Evolutionary conservation across 1,140 invertebrate species (phyloP), one percentile per base, ranked within the genome.

Genomic region (Hylaeus volcanicus): DNA sequence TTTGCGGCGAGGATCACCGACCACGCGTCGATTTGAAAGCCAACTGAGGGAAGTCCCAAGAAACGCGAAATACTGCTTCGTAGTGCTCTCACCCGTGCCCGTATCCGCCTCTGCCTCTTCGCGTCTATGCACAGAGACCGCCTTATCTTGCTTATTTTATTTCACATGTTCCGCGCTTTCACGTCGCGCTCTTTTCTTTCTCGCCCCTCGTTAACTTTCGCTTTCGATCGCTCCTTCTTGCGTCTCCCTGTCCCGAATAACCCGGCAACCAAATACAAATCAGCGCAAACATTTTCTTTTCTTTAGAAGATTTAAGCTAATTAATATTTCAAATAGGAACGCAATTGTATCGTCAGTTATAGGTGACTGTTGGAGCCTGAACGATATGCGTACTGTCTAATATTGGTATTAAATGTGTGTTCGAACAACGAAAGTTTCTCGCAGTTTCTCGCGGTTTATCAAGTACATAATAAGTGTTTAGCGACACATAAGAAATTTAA

Each of bases 11-110:
- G 0, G n/a, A 74, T 26, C 41, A 64, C 72, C 55, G 68, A 72
- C 55, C 56, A 45, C 58, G 56, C 64, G 63, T 2, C 74, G 60
- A 63, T 81, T 83, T 81, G 26, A 83, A 83, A 75, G 66, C 43
- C 43, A 51, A 83, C 60, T 71, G 53, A 79, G n/a, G 58, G 51
- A 43, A 41, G 4, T 15, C 5, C 6, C 37, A 12, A 51, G 12
- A 39, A 26, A 63, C 71, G 43, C 63, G 63, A 55, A 45, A 66
- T 41, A n/a, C 37, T 3, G 8, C 37, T 26, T 26, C 26, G 37
- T 5, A 70, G 43, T 12, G 41, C 11, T 48, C 26, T 39, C 39
- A 60, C 45, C 9, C 14, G 55, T 64, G 51, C 56, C 45, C 48
- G 12, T 55, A 9, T 11, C 14, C 41, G 65, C 26, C 9, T 51